Percentiles rank a stretch among this genome's conserved stretches.
These are phyloP conservation scores for Plusia festucae DNA, from an alignment of 2,888 invertebrate genomes.

Conservation along the genomic window DNA sequence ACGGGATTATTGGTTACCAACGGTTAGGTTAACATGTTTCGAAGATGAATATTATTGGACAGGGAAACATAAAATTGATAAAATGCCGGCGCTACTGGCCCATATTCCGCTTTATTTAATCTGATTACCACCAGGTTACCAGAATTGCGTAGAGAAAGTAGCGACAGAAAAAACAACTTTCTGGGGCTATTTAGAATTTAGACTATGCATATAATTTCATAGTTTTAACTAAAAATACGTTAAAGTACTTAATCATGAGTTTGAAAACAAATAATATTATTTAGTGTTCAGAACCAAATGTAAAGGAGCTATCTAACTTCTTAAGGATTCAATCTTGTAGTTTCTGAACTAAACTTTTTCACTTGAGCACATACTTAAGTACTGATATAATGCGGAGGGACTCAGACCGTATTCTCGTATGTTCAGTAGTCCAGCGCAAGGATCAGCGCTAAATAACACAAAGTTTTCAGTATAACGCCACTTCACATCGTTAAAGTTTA, in stretches of 20 bases:
- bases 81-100: constrained; percentile 27
- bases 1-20: constrained; percentile 22
- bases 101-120: constrained; percentile 46
- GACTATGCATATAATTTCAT: too few species aligned
- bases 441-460: constrained; percentile 3
- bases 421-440: not conserved
- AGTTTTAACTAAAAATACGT: too few species aligned
- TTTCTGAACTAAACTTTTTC: constrained; percentile 1
- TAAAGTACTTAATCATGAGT: not conserved
- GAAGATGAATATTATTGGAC: constrained; percentile 30
- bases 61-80: constrained; percentile 39
- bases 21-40: constrained; percentile 28
- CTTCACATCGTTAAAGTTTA: constrained; percentile 13
- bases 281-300: not conserved
- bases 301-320: not conserved
- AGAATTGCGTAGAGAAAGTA: not conserved
- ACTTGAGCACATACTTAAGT: constrained; percentile 4
- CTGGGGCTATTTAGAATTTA: too few species aligned
- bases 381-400: not conserved
- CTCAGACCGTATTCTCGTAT: not conserved
- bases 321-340: constrained; percentile 4
- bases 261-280: constrained; percentile 4
- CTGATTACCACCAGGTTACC: constrained; percentile 37
- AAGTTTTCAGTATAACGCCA: constrained; percentile 9
- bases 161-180: constrained; percentile 2